Evolutionary conservation across 1,140 invertebrate species (phyloP), one percentile per base, ranked within the genome.

Genomic region (Pissodes strobi): DNA sequence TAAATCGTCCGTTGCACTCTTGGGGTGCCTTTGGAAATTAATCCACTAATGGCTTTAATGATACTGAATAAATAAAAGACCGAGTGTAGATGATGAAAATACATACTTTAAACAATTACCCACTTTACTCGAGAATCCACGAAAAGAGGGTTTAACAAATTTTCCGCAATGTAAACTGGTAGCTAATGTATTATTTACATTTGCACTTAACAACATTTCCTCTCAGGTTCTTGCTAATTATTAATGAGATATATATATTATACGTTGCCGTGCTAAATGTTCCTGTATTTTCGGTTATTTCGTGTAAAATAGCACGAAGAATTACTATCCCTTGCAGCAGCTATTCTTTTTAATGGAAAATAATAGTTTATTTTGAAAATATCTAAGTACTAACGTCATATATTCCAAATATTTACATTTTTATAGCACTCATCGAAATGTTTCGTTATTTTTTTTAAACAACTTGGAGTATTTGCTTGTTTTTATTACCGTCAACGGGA

Each of bases 161-260:
- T 59, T 59, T 59, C 57, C 43, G 25, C 57, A 59, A 59, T 48
- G 27, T 59, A 59, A 48, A 59, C 57, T 59, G 57, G 27, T 19
- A 19, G 22, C 17, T 59, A 59, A 61, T 61, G 25, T 61, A 61
- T 61, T 61, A 61, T 61, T 61, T 61, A 61, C 58, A 51, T 61
- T 61, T 51, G 48, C 58, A 61, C 58, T 61, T 51, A 61, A 61
- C 58, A 61, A 51, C 58, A 61, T 61, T 61, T 49, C 46, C 46
- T 61, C 58, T 49, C 15, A 34, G 48, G 58, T 15, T 61, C 22
- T 41, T 39, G 34, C 58, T 61, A 61, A 61, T 61, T 61, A 61
- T 61, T 61, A 61, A 61, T 51, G 25, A 51, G 38, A 19, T 46
- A 37, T 48, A 46, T n/a, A n/a, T n/a, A n/a, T n/a, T 19, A 58